These are phyloP conservation scores for Uria aalge DNA, from an alignment of 2,113 vertebrate genomes.

Conservation along the genomic window DNA sequence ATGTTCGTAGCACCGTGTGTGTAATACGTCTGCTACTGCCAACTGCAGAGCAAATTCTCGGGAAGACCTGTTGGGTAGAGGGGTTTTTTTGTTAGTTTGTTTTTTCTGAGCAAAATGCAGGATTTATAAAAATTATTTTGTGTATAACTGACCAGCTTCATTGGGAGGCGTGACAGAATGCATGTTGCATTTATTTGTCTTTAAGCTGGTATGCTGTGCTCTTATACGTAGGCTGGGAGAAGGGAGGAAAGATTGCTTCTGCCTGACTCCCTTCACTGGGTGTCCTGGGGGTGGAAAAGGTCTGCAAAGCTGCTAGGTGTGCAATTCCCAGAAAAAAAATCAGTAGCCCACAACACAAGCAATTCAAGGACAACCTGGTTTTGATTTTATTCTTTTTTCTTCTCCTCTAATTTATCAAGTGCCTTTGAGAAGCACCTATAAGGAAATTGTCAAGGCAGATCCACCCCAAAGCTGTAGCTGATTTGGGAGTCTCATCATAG, in stretches of 20 bases:
- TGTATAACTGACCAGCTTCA: background rate
- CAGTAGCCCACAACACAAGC: background rate
- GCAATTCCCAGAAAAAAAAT: background rate
- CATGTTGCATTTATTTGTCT: background rate
- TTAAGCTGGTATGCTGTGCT: rapidly evolving
- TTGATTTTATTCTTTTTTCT: background rate
- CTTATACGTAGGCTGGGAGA: background rate
- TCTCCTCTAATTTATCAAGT: background rate
- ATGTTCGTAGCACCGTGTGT: rapidly evolving
- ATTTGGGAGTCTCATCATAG: background rate
- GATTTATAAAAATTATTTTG: background rate
- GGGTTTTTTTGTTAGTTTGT: background rate
- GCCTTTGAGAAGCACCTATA: background rate
- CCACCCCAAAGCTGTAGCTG: background rate
- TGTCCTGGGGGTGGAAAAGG: background rate
- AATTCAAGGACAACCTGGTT: background rate
- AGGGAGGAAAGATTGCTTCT: background rate
- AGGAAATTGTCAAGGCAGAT: background rate
- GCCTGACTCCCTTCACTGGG: background rate
- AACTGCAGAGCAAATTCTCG: background rate
- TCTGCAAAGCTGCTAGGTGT: background rate
- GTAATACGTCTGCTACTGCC: background rate
- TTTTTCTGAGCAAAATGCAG: background rate
- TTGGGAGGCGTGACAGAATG: background rate
- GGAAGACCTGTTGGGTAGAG: background rate